Evolutionary conservation across 1,140 invertebrate genomes (phyloP), one percentile per base, ranked within the genome.

Genomic region (Drosophila azteca): DNA sequence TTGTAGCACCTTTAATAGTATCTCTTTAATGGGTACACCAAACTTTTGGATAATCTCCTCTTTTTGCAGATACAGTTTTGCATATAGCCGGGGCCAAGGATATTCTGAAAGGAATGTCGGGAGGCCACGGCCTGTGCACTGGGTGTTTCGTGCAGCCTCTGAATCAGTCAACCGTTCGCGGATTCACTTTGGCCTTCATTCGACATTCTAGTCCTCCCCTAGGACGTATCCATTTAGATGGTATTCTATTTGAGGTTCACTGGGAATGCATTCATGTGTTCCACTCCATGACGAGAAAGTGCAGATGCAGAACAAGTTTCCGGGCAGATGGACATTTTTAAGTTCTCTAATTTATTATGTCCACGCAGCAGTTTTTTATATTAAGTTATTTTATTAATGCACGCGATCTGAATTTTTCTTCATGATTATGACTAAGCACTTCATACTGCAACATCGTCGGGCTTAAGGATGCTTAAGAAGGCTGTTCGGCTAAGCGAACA

Each of bases 131-230:
- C 24, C 3, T 6, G 51, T 39, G 44, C 51, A 58, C 58, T 22
- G 46, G 75, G 65, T 59, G 53, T 72, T 51, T 64, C 48, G 71
- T 64, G 0, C 5, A 54, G 74, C 75, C 45, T 50, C 71, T 57
- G 48, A 70, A 59, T 72, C 80, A 78, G 70, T 62, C 62, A 76
- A 59, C 75, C 71, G 63, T 83, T 79, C 62, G 58, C 29, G 60
- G 70, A 46, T 79, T 83, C 72, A 70, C 61, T 73, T 83, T 79
- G 64, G 35, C 46, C 44, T 11, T 9, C 9, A 11, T 3, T 35
- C 9, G 31, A 9, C 31, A 35, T 35, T 11, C 49, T 50, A 26
- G 35, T 41, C 45, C 57, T 67, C 85, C 72, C 80, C 41, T 46
- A 60, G 51, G 43, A 24, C 26, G 76, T 69, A 52, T 77, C 76